These are phyloP conservation scores for Rhinatrema bivittatum DNA, from an alignment of 2,797 vertebrate species.

Conservation along the genomic window DNA sequence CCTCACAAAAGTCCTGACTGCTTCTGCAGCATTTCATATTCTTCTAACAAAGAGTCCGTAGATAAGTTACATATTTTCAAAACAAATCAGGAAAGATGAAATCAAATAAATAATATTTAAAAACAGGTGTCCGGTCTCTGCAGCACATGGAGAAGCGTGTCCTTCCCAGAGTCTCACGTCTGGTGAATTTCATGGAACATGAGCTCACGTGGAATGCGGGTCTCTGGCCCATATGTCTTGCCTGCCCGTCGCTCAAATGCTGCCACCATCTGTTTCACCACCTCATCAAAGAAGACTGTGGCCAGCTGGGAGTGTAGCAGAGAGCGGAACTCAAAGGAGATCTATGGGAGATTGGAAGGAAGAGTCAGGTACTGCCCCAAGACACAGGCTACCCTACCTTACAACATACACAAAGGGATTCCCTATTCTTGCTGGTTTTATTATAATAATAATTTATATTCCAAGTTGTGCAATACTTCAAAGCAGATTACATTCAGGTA, in stretches of 20 bases:
- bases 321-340: conserved; percentile 93
- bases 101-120: conserved; percentile 51
- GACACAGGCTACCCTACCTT: fast-evolving
- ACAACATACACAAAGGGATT: too few relatives aligned
- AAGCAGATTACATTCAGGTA: too few relatives aligned
- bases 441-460: too few relatives aligned
- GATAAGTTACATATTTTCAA: conserved; percentile 18
- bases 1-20: too few relatives aligned
- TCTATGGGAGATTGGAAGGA: conserved; percentile 50
- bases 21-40: too few relatives aligned
- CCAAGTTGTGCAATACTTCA: too few relatives aligned
- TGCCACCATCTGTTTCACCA: conserved; percentile 88
- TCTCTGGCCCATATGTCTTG: conserved; percentile 81
- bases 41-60: too few relatives aligned
- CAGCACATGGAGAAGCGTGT: background rate
- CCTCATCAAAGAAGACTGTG: conserved; percentile 89
- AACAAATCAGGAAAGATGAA: conserved; percentile 24
- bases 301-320: conserved; percentile 90
- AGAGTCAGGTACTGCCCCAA: too few relatives aligned
- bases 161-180: conserved; percentile 60
- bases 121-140: conserved; percentile 1
- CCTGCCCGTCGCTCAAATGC: conserved; percentile 82
- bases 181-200: conserved; percentile 91
- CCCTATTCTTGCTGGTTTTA: too few relatives aligned
- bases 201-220: conserved; percentile 80